Base-by-base conservation (phyloP, 2,888 invertebrate species). In the Stenichneumon culpator region DNA sequence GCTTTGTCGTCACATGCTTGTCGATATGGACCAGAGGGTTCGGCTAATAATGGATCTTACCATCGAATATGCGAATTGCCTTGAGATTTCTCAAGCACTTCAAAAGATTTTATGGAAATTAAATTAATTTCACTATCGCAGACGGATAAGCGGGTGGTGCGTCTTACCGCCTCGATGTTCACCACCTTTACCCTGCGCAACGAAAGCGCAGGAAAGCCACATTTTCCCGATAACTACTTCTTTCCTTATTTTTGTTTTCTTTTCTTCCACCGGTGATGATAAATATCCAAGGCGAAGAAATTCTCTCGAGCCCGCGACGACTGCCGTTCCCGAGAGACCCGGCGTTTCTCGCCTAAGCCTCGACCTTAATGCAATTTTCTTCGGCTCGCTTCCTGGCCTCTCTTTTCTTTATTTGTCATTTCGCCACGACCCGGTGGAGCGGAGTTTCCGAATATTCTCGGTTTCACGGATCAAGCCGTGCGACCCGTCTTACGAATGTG, bases 311-410 rank as follows among this genome's bases (percentile, higher is more conserved):
- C 16, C 50, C 14, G 9, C 14, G 54, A 77, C 67, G 16, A 16
- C 57, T 11, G n/a, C 44, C 14, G 25, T 28, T 28, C 60, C 68
- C 68, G n/a, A 19, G 57, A 68, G 54, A 70, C 54, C 7, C 70
- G 32, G 32, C 52, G 65, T 25, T 63, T 32, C 74, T 50, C 50
- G 4, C 50, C 22, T 19, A 32, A 75, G 74, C 50, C 19, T 65
- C 28, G 72, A 79, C 72, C 72, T 72, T 72, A 72, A 79, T 79
- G 79, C 79, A 79, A 79, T 79, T 79, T 65, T 28, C 47, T 11
- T 36, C 54, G 19, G 14, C 50, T 7, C 25, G 25, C 36, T 72
- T 22, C 11, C 16, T 36, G 5, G 60, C 25, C 69, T 79, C 69
- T 60, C 47, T 9, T 60, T 79, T 63, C 25, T 54, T 28, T 32